Conservation (phyloP, 2,797 vertebrate species). For the Adrianichthys oophorus region DNA sequence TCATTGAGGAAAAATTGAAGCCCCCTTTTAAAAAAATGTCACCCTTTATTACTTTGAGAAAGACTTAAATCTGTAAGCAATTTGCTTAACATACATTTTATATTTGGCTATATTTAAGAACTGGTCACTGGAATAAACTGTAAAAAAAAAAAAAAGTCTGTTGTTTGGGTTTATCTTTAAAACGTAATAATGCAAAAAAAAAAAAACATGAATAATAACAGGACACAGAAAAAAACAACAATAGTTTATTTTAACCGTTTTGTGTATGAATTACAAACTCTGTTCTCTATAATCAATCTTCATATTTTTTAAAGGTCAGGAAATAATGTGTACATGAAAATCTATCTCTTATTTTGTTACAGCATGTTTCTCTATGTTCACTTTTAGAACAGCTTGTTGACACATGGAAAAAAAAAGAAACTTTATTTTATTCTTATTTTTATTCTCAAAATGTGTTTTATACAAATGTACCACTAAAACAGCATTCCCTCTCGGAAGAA, state of each 20-base stretch:
- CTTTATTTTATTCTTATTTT: constrained; percentile 62
- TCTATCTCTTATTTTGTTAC: constrained; percentile 81
- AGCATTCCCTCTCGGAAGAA: constrained; percentile 84
- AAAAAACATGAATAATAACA: constrained; percentile 70
- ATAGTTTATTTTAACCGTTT: constrained; percentile 99
- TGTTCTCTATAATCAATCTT: constrained; percentile 87
- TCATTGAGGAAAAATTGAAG: too few species aligned
- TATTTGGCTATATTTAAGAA: background rate
- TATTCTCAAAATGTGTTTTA: constrained; percentile 82
- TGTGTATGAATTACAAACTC: constrained; percentile 98
- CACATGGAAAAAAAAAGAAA: constrained; percentile 88
- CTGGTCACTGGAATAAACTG: background rate
- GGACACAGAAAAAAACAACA: constrained; percentile 84
- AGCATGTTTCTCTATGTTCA: constrained; percentile 79
- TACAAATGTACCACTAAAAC: constrained; percentile 91
- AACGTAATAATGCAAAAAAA: background rate
- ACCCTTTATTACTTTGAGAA: too few species aligned
- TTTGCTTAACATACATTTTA: background rate
- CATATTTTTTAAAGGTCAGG: constrained; percentile 89
- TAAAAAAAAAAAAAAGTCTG: background rate
- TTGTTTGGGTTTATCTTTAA: background rate
- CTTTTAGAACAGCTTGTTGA: constrained; percentile 88
- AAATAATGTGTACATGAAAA: constrained; percentile 91
- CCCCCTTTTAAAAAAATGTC: too few species aligned
- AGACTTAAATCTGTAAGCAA: background rate